phyloP scores from a whole-genome alignment of 2,113 vertebrate genomes.

The Gymnorhina tibicen region DNA sequence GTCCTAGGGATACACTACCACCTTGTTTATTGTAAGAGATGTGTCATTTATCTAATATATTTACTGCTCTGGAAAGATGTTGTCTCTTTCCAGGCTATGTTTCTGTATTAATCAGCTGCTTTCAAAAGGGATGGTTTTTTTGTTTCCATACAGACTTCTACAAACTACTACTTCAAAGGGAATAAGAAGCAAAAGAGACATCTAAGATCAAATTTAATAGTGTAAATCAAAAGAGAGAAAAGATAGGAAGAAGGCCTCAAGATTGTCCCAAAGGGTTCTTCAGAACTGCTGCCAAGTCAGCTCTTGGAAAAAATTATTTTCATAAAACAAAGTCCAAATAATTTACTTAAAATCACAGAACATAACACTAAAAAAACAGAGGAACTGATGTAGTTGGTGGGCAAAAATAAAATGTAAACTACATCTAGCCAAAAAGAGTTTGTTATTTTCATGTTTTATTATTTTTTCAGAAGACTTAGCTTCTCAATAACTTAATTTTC shows the following conservation, averaged over 20 bases:
- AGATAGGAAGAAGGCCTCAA: background rate
- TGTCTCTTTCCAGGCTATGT: background rate
- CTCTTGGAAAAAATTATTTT: background rate
- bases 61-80: background rate
- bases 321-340: background rate
- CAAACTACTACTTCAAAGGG: background rate
- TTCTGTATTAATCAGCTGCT: background rate
- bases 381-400: rapidly evolving
- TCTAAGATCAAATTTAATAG: background rate
- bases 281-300: background rate
- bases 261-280: background rate
- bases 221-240: background rate
- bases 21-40: background rate
- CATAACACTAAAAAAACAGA: background rate
- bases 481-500: conserved; percentile 25
- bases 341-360: background rate
- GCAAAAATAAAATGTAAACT: background rate
- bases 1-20: background rate
- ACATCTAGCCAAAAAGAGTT: background rate
- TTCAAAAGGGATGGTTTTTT: background rate
- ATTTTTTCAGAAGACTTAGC: background rate
- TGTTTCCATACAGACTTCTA: background rate
- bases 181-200: background rate
- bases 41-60: background rate
- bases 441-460: background rate